Base-by-base conservation (phyloP, 1,140 invertebrate species). In the Hylaeus anthracinus region DNA sequence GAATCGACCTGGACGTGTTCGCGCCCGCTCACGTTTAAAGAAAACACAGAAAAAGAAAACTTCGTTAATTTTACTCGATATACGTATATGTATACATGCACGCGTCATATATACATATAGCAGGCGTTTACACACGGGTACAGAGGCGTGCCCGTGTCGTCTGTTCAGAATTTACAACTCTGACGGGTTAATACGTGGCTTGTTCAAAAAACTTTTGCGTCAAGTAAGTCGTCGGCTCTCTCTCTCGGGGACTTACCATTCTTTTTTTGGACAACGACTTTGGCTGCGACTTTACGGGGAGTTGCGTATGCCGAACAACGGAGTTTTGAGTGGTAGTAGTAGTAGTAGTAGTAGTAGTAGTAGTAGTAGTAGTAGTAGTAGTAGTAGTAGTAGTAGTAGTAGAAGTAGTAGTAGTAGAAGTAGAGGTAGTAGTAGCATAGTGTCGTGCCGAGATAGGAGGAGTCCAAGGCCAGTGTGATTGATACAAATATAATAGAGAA, bases 231-330 rank as follows among this genome's bases (percentile, higher is more conserved):
- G 88, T 93, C 91, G 89, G 90, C 90, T 87, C 82, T 87, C 84
- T 39, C 63, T 39, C 63, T 65, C 82, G 79, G 86, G 90, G 93
- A 94, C 94, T 94, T 94, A 94, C 94, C 94, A 93, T 93, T 94
- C 89, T 94, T 94, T 94, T 94, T 94, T 94, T 94, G 92, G 91
- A 94, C 91, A 93, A 94, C 93, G 90, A 94, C 93, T 94, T 94
- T 94, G 91, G 94, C 94, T 93, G 94, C 93, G 91, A 93, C 92
- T 94, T 92, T 93, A 92, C 91, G 92, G 85, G 86, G 85, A 51
- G 92, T 92, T 92, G 91, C 91, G 88, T 92, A 93, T 91, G 91
- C 91, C 90, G 90, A 92, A 91, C 93, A 92, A 92, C 92, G 92
- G 89, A 93, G 92, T 93, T 90, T 94, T 93, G 92, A 93, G 92